Conservation (phyloP, 2,888 invertebrate genomes). For the Pollenia angustigena region DNA sequence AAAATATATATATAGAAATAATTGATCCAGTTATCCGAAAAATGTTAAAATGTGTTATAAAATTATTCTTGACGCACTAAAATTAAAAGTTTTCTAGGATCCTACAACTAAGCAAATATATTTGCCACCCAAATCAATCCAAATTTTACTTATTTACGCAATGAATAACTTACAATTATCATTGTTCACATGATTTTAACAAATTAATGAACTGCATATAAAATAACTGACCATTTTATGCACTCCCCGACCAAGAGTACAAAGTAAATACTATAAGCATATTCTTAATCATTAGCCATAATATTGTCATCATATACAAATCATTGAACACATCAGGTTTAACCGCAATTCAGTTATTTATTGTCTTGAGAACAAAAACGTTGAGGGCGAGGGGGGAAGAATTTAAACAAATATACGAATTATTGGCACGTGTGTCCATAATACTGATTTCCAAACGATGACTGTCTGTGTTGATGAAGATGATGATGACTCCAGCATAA, state of each 20-base stretch:
- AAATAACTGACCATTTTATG: conserved; percentile 8
- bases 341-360: conserved; percentile 59
- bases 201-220: background rate
- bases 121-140: no score
- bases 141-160: no score
- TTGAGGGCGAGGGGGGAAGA: background rate
- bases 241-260: background rate
- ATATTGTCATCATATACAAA: conserved; percentile 42
- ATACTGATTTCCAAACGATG: conserved; percentile 27
- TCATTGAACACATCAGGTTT: conserved; percentile 46
- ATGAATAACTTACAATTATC: background rate
- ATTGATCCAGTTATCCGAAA: no score
- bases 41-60: background rate
- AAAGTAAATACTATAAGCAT: background rate
- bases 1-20: no score
- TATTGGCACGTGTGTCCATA: conserved; percentile 64
- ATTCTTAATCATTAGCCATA: background rate
- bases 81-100: background rate
- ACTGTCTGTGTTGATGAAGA: conserved; percentile 21
- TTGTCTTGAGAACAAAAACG: background rate
- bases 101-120: no score
- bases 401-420: conserved; percentile 54
- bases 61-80: background rate
- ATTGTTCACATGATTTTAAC: background rate
- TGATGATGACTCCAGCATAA: conserved; percentile 23